A percentile compares a stretch with the other conserved stretches of the same genome.
Conservation (phyloP, 2,113 vertebrate species). For the Microtus ochrogaster region DNA sequence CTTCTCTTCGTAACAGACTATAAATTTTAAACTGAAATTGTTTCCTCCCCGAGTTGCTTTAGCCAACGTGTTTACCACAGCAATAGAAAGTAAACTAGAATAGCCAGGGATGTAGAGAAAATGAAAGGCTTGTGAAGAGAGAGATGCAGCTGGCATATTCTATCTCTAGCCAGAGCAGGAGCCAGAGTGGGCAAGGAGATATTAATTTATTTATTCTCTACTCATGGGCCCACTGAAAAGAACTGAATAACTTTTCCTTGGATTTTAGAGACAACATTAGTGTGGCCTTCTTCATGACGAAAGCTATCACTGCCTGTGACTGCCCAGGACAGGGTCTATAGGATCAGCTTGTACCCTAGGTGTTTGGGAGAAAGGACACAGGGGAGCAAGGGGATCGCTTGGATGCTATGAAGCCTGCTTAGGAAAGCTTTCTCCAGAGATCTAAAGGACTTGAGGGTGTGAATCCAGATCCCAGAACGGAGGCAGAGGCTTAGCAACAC, state of each 20-base stretch:
- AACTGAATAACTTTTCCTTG: not conserved
- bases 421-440: not conserved
- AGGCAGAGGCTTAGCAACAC: not conserved
- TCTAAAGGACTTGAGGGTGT: not conserved
- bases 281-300: not conserved
- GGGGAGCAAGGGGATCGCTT: not conserved
- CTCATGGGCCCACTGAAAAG: not conserved
- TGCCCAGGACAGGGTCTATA: not conserved
- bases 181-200: not conserved
- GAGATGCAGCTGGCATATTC: not conserved
- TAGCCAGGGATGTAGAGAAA: not conserved
- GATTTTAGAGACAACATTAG: not conserved
- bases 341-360: not conserved
- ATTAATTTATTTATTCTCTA: not conserved
- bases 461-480: not conserved
- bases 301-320: not conserved
- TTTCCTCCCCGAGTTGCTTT: not conserved
- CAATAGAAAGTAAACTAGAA: not conserved
- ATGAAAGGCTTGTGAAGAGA: not conserved
- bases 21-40: not conserved
- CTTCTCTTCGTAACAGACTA: not conserved
- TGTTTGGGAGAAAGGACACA: not conserved
- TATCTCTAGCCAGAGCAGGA: not conserved
- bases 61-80: not conserved
- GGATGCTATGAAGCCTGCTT: not conserved